A percentile compares a stretch with the other conserved stretches of the same genome.
These are phyloP conservation scores for Geodia barretti DNA, from an alignment of 37 sponge, comb jelly and placozoan species.

Conservation along the genomic window DNA sequence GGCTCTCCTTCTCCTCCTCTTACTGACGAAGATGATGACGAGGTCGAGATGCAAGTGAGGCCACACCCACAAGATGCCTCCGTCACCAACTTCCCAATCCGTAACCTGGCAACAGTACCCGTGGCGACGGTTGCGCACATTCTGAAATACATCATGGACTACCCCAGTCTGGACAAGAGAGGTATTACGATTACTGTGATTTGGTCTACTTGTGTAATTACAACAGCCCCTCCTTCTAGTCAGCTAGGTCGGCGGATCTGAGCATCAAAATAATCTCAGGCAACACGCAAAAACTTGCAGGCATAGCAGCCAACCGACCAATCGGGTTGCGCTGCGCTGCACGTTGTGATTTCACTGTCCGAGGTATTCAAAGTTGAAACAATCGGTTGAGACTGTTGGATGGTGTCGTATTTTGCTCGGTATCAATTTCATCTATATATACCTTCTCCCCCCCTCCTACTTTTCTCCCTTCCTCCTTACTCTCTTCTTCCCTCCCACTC, in stretches of 20 bases:
- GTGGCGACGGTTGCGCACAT: conserved; percentile 56
- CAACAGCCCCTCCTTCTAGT: not conserved
- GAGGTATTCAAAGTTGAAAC: too few species aligned
- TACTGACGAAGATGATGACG: conserved; percentile 6
- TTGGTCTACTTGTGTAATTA: not conserved
- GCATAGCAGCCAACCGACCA: too few species aligned
- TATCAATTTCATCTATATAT: not conserved
- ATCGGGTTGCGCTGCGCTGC: too few species aligned
- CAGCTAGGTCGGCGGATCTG: too few species aligned
- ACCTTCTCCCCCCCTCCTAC: not conserved
- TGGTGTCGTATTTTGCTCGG: too few species aligned
- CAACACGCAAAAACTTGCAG: too few species aligned
- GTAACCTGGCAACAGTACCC: conserved; percentile 54
- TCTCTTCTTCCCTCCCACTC: not conserved
- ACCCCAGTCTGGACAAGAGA: not conserved
- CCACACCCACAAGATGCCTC: conserved; percentile 64
- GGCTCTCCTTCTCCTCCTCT: not conserved
- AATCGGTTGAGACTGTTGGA: too few species aligned
- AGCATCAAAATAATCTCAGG: too few species aligned
- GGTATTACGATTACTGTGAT: not conserved
- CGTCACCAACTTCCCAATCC: conserved; percentile 1
- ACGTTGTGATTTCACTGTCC: too few species aligned
- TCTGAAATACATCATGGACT: conserved; percentile 43
- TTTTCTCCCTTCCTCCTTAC: not conserved
- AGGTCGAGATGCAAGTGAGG: conserved; percentile 59